Evolutionary conservation across 2,797 vertebrate species (phyloP), one percentile per base, ranked within the genome.

Genomic region (Coilia nasus): DNA sequence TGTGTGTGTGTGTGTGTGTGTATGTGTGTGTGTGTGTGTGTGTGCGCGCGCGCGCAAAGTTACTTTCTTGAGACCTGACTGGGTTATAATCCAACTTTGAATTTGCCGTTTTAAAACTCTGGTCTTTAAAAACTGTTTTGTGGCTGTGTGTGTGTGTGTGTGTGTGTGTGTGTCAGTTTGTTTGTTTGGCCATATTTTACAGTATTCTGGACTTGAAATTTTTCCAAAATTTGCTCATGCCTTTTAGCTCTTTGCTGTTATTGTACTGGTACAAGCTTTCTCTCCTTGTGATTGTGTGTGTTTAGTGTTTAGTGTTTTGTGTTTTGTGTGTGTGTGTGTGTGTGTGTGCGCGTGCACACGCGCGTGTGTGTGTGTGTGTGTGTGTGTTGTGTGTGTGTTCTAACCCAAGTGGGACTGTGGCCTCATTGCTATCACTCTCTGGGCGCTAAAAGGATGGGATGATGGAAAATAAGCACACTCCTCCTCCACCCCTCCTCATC

Each of bases 351-450:
- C 17, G 11, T 57, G 67, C 23, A 75, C 47, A 31, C 46, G 31
- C 81, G 50, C 82, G 60, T 82, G 59, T 83, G 25, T 81, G n/a
- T 82, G 64, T 64, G 47, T 82, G 83, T 83, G 83, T 83, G 83
- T 71, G 60, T 83, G 83, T 83, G 83, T 83, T 83, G 85, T 78
- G 75, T 83, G 17, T 56, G 57, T 1, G 25, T 41, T 81, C n/a
- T 84, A 12, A 67, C 71, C 50, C 75, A 59, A 23, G 59, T 83
- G 75, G 54, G 84, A 85, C 57, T 50, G 62, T 86, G 83, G 81
- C 83, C 85, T 83, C 60, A 56, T 88, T 88, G 86, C 84, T 86
- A 83, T 80, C 57, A 83, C 83, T 35, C 84, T 82, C 9, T 15
- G 81, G 35, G 85, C 23, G 50, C 46, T 56, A 50, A 71, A 35